Percentiles rank a stretch among this genome's conserved stretches.
Conservation (phyloP, 1,140 invertebrate genomes). For the Stegodyphus dumicola region DNA sequence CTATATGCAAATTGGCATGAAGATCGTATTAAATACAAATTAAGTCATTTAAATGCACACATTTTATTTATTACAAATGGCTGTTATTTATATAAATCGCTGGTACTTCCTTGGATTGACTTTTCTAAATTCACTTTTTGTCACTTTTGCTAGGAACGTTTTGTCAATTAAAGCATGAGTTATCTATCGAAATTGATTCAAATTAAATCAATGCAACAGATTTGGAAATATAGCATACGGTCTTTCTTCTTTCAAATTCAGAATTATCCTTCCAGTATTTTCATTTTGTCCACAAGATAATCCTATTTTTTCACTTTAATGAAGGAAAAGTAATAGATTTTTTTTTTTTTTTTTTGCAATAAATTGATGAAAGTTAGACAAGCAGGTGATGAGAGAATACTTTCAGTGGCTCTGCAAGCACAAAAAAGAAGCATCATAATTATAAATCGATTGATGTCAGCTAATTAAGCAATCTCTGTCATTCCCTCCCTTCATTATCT, state of each 20-base stretch:
- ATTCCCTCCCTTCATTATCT: not conserved
- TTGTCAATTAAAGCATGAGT: too few relatives aligned
- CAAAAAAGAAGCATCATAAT: conserved; percentile 22
- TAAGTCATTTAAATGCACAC: too few relatives aligned
- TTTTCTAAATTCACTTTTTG: too few relatives aligned
- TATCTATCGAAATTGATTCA: too few relatives aligned
- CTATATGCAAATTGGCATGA: too few relatives aligned
- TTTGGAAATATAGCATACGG: too few relatives aligned
- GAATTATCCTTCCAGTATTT: not conserved
- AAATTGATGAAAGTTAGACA: not conserved
- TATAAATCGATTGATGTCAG: conserved; percentile 45
- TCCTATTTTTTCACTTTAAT: not conserved
- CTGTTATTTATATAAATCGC: too few relatives aligned
- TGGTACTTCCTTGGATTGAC: too few relatives aligned
- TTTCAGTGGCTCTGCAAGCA: not conserved
- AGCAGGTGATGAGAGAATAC: not conserved
- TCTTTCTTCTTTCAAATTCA: not conserved
- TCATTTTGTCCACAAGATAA: not conserved
- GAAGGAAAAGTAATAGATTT: not conserved
- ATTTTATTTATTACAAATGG: too few relatives aligned
- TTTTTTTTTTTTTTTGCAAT: not conserved
- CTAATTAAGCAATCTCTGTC: conserved; percentile 53
- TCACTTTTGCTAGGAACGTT: too few relatives aligned
- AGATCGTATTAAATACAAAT: too few relatives aligned
- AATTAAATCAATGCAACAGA: too few relatives aligned